Evolutionary conservation across 2,113 vertebrate genomes (phyloP).

Genomic region (Bos taurus): DNA sequence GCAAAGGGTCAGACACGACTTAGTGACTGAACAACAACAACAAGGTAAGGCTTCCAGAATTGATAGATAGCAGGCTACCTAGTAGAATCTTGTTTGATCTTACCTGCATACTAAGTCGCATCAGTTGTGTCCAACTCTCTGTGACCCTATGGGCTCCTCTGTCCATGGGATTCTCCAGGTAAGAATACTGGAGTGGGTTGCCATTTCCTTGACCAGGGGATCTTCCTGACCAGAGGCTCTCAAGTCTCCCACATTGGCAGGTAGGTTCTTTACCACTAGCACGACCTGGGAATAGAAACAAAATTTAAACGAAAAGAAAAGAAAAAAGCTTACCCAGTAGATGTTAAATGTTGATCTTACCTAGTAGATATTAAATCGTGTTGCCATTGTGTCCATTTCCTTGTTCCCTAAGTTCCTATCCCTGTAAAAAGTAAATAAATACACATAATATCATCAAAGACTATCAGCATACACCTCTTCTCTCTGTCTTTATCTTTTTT

Average conservation of each 20-base stretch:
- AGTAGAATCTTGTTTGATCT: neutral
- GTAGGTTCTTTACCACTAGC: neutral
- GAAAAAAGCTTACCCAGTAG: neutral
- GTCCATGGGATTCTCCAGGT: neutral
- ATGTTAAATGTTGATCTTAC: neutral
- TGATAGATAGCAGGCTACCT: neutral
- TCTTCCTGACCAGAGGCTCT: neutral
- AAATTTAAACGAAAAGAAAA: neutral
- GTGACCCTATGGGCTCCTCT: neutral
- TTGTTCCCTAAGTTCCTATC: neutral
- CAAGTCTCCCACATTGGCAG: neutral
- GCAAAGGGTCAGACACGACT: neutral
- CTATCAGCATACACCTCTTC: neutral
- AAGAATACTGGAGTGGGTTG: neutral
- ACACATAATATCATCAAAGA: neutral
- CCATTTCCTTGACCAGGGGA: neutral
- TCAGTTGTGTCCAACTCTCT: neutral
- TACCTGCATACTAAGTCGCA: neutral
- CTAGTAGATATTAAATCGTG: neutral
- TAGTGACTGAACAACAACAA: neutral
- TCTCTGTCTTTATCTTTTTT: neutral
- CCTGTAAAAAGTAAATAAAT: neutral
- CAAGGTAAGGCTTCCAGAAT: neutral
- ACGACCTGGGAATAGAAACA: neutral
- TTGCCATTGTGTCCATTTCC: neutral